Evolutionary conservation across 2,888 invertebrate genomes (phyloP), one percentile per base, ranked within the genome.

Genomic region (Lasiommata megera): DNA sequence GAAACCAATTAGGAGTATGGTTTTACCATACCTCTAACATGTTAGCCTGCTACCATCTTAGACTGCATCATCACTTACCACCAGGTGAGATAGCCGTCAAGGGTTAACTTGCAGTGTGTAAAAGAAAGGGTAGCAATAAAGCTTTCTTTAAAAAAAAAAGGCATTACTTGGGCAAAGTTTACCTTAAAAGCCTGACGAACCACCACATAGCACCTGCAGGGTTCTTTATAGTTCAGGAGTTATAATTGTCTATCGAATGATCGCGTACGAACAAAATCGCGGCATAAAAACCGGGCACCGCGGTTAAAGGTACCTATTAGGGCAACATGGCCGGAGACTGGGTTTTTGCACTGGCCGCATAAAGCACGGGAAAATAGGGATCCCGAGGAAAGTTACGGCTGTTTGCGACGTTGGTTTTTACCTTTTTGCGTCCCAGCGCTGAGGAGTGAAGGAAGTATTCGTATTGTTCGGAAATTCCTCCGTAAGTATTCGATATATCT

Each of bases 281-380:
- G 23, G 47, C 40, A 67, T 71, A 81, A 83, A 85, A 84, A 82
- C 77, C 68, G 64, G 78, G 68, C 66, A 68, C 67, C 64, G 73
- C 83, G 71, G 68, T 84, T 87, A 87, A 76, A 84, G 84, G 74
- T 76, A 73, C 81, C 82, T 84, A 85, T 85, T 82, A 82, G 80
- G 79, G 74, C 74, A 69, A 73, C 80, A 82, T 84, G 76, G 79
- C 80, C 73, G 64, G 70, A 73, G 69, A 60, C 63, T 64, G 41
- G 55, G 67, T 75, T 76, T 82, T 84, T 79, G 73, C 69, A 61
- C 43, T 66, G 63, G 63, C 59, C 67, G 75, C 74, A 63, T 67
- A 66, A 58, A 61, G 60, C 66, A 65, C 67, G 53, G 54, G 48
- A 62, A 54, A 54, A 47, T 53, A 46, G 51, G 60, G 48, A 58